These are phyloP conservation scores for Bombus haemorrhoidalis DNA, from an alignment of 1,140 invertebrate genomes.

Conservation along the genomic window DNA sequence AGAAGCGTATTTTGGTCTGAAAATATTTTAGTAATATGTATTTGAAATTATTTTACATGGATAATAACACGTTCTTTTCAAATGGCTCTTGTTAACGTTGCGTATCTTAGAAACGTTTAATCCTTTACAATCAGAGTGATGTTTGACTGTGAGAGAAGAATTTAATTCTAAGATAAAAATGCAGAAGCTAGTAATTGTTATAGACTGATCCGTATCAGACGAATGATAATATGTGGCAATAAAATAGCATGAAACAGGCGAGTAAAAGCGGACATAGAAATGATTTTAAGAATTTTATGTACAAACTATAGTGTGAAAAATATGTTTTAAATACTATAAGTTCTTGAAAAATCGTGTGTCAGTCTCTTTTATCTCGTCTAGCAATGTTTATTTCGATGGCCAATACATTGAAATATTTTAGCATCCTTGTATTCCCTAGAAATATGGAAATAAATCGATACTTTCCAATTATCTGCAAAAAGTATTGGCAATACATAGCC, in stretches of 20 bases:
- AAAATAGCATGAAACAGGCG: no score
- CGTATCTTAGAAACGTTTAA: not conserved
- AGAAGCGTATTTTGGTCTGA: not conserved
- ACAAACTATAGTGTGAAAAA: no score
- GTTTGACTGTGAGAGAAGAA: not conserved
- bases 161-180: no score
- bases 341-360: no score
- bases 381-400: not conserved
- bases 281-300: no score
- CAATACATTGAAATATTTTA: not conserved
- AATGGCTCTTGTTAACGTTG: not conserved
- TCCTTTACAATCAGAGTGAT: not conserved
- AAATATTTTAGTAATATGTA: not conserved
- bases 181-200: no score
- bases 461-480: not conserved
- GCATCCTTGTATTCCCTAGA: not conserved
- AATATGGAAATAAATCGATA: not conserved
- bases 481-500: no score
- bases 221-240: no score
- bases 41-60: no score
- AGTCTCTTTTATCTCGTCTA: accelerated
- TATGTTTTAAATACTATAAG: no score
- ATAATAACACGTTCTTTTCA: not conserved
- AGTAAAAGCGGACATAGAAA: no score
- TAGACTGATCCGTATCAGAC: no score